Conservation (phyloP, 1,140 invertebrate species). For the Telenomus remus region DNA sequence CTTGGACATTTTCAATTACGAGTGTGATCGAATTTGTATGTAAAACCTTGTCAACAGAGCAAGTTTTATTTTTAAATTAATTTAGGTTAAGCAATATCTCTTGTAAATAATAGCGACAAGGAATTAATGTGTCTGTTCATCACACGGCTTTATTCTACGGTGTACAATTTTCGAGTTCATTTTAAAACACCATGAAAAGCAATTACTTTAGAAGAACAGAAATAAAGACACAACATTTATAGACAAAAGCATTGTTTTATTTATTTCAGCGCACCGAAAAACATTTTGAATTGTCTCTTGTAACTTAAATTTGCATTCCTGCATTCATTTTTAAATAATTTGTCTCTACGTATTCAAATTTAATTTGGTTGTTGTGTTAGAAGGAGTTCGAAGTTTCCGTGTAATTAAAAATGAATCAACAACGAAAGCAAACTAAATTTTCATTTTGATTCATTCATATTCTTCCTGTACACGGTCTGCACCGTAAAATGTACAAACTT, state of each 20-base stretch:
- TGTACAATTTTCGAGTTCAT: constrained; percentile 43
- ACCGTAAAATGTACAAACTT: no score
- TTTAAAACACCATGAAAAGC: constrained; percentile 29
- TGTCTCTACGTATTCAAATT: no score
- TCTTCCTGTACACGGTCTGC: no score
- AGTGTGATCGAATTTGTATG: constrained; percentile 22
- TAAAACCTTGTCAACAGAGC: constrained; percentile 25
- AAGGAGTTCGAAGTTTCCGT: no score
- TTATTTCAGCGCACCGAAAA: no score
- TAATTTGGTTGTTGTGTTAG: no score
- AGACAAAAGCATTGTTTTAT: constrained; percentile 1
- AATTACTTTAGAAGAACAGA: constrained; percentile 33
- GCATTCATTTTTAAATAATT: no score
- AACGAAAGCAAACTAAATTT: no score
- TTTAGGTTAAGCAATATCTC: constrained; percentile 46
- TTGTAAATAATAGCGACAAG: constrained; percentile 53
- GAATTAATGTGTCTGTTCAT: constrained; percentile 19
- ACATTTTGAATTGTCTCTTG: no score
- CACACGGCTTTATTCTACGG: constrained; percentile 39
- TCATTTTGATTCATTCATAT: no score
- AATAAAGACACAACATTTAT: constrained; percentile 42
- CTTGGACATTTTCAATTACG: constrained; percentile 29
- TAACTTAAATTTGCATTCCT: no score
- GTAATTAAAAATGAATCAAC: no score
- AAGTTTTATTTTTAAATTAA: constrained; percentile 56